Conservation (phyloP, 1,140 invertebrate species). For the Aphis gossypii region DNA sequence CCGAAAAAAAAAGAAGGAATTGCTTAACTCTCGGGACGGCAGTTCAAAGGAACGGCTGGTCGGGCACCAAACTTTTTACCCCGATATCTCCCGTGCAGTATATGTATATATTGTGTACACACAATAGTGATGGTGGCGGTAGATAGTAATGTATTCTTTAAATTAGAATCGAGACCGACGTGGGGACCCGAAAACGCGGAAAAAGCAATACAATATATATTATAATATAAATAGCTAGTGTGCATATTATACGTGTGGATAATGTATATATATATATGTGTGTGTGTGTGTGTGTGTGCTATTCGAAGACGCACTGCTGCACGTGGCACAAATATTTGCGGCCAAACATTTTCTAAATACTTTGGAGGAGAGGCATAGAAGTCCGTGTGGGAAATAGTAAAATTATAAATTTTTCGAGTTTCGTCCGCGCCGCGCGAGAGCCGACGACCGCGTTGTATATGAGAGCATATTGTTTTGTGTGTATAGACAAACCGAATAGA, state of each 20-base stretch:
- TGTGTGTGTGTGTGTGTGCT: not conserved
- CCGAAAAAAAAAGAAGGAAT: slow-evolving; percentile 28
- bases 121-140: not conserved
- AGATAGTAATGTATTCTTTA: slow-evolving; percentile 17
- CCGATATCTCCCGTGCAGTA: not conserved
- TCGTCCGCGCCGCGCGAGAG: not conserved
- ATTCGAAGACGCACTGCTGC: not conserved
- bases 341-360: slow-evolving; percentile 27
- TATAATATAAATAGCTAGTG: slow-evolving; percentile 21
- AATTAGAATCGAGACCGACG: slow-evolving; percentile 27
- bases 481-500: not conserved
- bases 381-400: slow-evolving; percentile 7
- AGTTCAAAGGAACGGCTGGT: slow-evolving; percentile 51
- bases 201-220: slow-evolving; percentile 18
- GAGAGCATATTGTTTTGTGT: not conserved
- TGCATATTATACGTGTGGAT: not conserved
- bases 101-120: not conserved
- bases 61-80: slow-evolving; percentile 37
- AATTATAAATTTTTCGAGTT: not conserved
- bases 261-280: not conserved
- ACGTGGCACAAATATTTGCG: slow-evolving; percentile 33
- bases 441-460: no score
- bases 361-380: not conserved
- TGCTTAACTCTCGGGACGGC: slow-evolving; percentile 25
- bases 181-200: slow-evolving; percentile 8